Evolutionary conservation across 2,113 vertebrate species (phyloP).

Genomic region (Boulengeromyrus knoepffleri): DNA sequence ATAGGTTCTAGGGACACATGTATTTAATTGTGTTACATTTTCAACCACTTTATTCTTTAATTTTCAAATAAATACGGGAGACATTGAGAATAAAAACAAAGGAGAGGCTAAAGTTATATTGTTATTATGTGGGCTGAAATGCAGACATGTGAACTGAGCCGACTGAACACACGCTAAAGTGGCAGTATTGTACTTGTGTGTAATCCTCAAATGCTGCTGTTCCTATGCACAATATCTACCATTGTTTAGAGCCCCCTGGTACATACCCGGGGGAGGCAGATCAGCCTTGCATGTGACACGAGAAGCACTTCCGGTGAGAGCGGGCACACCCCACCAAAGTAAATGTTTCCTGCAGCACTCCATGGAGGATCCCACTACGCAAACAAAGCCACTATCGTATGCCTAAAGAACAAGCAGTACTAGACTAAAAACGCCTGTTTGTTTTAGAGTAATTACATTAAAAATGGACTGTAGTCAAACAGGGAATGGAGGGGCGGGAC

Average conservation of each 20-base stretch:
- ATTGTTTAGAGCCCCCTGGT: neutral
- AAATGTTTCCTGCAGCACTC: neutral
- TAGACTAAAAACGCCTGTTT: neutral
- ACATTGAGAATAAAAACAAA: neutral
- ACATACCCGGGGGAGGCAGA: neutral
- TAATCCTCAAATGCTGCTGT: neutral
- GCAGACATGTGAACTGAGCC: neutral
- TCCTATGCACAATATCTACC: neutral
- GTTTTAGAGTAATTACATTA: slow-evolving; percentile 12
- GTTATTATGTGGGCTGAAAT: neutral
- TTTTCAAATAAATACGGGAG: neutral
- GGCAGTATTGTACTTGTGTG: neutral
- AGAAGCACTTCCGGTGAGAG: neutral
- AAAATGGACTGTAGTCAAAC: neutral
- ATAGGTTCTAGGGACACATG: neutral
- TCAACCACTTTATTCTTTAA: neutral
- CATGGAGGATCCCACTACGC: neutral
- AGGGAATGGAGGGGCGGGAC: neutral
- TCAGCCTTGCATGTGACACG: neutral
- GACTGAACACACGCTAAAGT: neutral
- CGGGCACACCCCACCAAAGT: neutral
- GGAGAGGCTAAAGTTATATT: neutral
- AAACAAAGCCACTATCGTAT: neutral
- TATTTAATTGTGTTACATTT: neutral
- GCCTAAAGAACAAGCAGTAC: neutral